Evolutionary conservation across 2,797 vertebrate species (phyloP).

Genomic region (Bradypodion ventrale): DNA sequence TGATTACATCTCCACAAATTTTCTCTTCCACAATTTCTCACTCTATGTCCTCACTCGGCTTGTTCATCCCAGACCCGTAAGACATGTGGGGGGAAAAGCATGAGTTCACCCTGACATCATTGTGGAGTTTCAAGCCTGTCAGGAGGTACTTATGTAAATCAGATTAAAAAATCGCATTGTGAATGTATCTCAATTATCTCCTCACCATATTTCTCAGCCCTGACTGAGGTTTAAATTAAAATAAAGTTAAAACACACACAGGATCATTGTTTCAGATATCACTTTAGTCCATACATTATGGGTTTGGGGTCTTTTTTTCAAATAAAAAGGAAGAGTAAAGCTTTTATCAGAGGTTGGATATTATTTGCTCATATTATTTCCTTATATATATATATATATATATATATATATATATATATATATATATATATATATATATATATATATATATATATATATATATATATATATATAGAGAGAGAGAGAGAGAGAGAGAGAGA

Average conservation of each 20-base stretch:
- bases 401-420: no score
- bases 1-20: not conserved
- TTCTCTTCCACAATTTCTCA: not conserved
- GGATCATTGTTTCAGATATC: conserved; percentile 72
- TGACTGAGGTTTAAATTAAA: conserved; percentile 85
- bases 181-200: conserved; percentile 82
- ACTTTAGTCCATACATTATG: conserved; percentile 55
- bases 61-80: not conserved
- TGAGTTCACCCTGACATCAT: conserved; percentile 50
- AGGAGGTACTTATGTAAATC: conserved; percentile 67
- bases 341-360: conserved; percentile 64
- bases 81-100: not conserved
- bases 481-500: no score
- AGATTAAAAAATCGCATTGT: conserved; percentile 69
- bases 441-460: no score
- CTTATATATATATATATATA: conserved; percentile 59
- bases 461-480: no score
- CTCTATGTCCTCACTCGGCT: not conserved
- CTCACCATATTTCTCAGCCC: conserved; percentile 78
- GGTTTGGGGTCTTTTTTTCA: not conserved
- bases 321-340: conserved; percentile 35
- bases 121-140: conserved; percentile 59
- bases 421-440: no score
- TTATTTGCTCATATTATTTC: conserved; percentile 58
- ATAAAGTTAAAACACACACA: conserved; percentile 71